Base-by-base conservation (phyloP, 2,888 invertebrate species). In the Drosophila meridionalis region DNA sequence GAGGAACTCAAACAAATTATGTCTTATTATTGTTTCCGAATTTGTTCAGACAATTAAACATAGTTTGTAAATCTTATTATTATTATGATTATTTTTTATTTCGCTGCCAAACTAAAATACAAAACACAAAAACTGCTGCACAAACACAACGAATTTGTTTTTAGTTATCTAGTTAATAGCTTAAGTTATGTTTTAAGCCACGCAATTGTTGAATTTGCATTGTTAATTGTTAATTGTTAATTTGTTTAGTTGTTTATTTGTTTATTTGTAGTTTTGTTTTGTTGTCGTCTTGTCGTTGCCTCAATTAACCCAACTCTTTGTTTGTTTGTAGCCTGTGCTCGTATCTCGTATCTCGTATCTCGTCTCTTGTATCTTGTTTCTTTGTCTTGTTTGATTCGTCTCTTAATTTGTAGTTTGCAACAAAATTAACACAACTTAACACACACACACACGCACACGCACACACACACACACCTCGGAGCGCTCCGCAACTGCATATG, bases 201-300 rank as follows among this genome's bases (percentile, higher is more conserved):
- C 66, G 52, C 60, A 60, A 47, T 60, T 78, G 69, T 57, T 69
- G 36, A 50, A 76, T 59, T 69, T 56, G 34, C 20, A 59, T 76
- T 77, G 73, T 69, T 66, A 28, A 66, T 64, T 60, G 55, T 45
- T 50, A 40, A 62, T 74, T 73, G 58, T 73, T 57, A 26, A 57
- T 65, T 20, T 20, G 20, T 20, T 20, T 20, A 20, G 20, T 20
- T 20, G 20, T 20, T 20, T 20, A 20, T 20, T 20, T 56, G 71
- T 62, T 67, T 47, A 59, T 67, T 69, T 74, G 74, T 77, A 70
- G 78, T 79, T 77, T 79, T 74, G 78, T 52, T 78, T 79, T 79
- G 79, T 79, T 80, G 81, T 78, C 73, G 62, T 80, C 78, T 72
- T 79, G 80, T 80, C 73, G 70, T 79, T 63, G 80, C 63, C 76